Conservation (phyloP, 1,140 invertebrate genomes). For the Brachionus plicatilis region DNA sequence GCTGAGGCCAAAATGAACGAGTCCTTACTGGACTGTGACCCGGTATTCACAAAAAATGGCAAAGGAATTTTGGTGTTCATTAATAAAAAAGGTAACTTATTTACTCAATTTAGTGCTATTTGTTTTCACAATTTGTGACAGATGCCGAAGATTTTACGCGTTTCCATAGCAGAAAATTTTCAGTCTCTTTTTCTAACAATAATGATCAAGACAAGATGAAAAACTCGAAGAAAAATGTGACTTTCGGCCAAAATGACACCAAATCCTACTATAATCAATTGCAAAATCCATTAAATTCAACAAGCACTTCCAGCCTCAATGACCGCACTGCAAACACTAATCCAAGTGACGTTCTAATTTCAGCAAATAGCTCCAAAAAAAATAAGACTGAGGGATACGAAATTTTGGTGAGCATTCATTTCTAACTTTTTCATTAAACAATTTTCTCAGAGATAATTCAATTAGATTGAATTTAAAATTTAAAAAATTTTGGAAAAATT, state of each 20-base stretch:
- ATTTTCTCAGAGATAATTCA: too few relatives aligned
- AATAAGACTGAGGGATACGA: slow-evolving; percentile 31
- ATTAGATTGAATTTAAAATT: too few relatives aligned
- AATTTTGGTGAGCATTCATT: slow-evolving; percentile 2
- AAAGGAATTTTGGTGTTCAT: slow-evolving; percentile 32
- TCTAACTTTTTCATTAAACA: too few relatives aligned
- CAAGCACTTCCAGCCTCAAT: not conserved
- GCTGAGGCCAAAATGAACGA: slow-evolving; percentile 21
- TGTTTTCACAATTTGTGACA: not conserved
- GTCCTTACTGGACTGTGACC: not conserved
- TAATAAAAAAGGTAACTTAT: not conserved
- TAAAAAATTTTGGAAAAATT: not conserved
- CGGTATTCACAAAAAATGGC: slow-evolving; percentile 19
- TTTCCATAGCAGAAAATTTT: slow-evolving; percentile 20
- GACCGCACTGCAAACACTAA: not conserved
- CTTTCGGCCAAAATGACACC: not conserved
- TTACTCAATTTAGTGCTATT: not conserved
- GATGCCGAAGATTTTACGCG: slow-evolving; percentile 25
- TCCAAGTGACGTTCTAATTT: slow-evolving; percentile 6
- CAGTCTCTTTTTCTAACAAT: not conserved
- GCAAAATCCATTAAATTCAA: not conserved
- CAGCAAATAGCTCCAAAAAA: slow-evolving; percentile 8
- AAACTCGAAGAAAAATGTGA: slow-evolving; percentile 35
- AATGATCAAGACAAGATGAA: not conserved
- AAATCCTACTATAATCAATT: not conserved